phyloP scores from a whole-genome alignment of 2,888 invertebrate genomes.

The Melanostoma mellinum region DNA sequence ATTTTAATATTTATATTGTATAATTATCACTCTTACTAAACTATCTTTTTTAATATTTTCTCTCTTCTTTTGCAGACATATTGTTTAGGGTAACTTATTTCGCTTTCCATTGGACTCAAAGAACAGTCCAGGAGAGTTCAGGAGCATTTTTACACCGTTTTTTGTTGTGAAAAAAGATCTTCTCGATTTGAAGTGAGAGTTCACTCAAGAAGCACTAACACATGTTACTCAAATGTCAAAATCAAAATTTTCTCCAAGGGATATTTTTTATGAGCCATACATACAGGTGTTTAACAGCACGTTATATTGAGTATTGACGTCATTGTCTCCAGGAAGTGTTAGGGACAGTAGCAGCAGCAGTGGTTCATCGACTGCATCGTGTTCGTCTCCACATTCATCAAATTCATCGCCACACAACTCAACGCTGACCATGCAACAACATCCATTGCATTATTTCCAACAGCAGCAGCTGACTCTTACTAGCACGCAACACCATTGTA shows the following conservation, averaged over 20 bases:
- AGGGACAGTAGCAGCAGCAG: constrained; percentile 76
- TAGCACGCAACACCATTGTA: constrained; percentile 76
- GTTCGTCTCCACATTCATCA: constrained; percentile 70
- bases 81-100: constrained; percentile 96
- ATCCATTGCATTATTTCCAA: constrained; percentile 79
- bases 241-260: constrained; percentile 79
- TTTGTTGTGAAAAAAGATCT: constrained; percentile 99
- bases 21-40: too few species aligned
- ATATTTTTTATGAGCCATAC: constrained; percentile 75
- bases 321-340: constrained; percentile 77
- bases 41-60: constrained; percentile 2
- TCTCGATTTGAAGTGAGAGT: too few species aligned
- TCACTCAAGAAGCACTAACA: too few species aligned
- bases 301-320: constrained; percentile 77
- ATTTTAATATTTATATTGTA: too few species aligned
- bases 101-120: constrained; percentile 97
- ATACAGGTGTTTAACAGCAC: constrained; percentile 77
- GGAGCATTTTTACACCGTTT: constrained; percentile 99
- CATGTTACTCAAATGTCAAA: constrained; percentile 80
- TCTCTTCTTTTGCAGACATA: constrained; percentile 86
- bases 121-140: constrained; percentile 98
- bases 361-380: constrained; percentile 73
- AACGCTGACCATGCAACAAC: constrained; percentile 80
- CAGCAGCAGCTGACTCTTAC: constrained; percentile 80
- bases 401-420: constrained; percentile 64